Evolutionary conservation across 2,113 vertebrate genomes (phyloP), one percentile per base, ranked within the genome.

Genomic region (Pseudopipra pipra): DNA sequence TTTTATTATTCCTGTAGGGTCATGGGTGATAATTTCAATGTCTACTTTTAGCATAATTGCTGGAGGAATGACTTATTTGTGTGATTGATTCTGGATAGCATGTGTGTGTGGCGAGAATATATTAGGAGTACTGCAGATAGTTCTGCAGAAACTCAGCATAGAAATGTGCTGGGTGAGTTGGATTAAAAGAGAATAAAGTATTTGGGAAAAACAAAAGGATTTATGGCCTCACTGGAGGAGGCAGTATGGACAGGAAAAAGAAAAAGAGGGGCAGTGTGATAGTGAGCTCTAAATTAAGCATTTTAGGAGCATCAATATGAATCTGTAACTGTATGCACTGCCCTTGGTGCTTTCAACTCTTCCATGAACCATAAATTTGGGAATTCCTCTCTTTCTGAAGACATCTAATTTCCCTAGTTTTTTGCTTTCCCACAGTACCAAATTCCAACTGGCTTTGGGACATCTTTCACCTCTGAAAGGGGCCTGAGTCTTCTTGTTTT

Each of bases 401-500:
- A 6, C 1, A 18, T n/a, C 8, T 55, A 13, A 25, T 70, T 52
- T 65, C 16, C 3, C 5, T 66, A 2, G 4, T 39, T 84, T 51
- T 19, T 12, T 11, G 25, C 9, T 71, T 3, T 1, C 1, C 6
- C 13, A 8, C 2, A 35, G 4, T 12, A 47, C 4, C 0, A 3
- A 54, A 66, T 66, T 39, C 28, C 21, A 52, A 5, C 12, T 23
- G 6, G 1, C 6, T 70, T 88, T 28, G 11, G 9, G 14, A 3
- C 3, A 20, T 5, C 12, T 43, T 62, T 63, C 15, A 5, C 9
- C 12, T 58, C n/a, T 58, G 37, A 72, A 66, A 76, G 2, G 0
- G 2, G 1, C 47, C 15, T 68, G 12, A 52, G 6, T 9, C 5
- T 19, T 55, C 18, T 8, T 28, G 2, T 6, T 65, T 37, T 75